Conservation (phyloP, 92 coral and sea anemone genomes). For the Heteractis magnifica region DNA sequence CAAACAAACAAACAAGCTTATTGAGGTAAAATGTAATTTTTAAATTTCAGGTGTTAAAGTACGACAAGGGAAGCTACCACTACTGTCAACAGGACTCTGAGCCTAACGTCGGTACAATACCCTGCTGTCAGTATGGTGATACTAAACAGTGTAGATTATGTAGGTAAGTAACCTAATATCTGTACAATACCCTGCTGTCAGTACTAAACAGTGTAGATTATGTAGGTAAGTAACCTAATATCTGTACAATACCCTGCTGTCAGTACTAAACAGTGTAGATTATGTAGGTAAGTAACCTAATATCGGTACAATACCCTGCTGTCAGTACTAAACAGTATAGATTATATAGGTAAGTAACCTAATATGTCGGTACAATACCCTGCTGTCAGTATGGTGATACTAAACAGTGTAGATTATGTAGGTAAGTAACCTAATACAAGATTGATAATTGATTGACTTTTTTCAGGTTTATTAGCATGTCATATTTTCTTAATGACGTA, state of each 20-base stretch:
- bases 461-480: conserved; percentile 57
- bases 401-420: conserved; percentile 68
- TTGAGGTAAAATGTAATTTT: conserved; percentile 25
- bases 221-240: conserved; percentile 60
- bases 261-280: conserved; percentile 61
- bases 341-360: conserved; percentile 73
- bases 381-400: conserved; percentile 84
- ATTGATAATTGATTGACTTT: background rate
- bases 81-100: conserved; percentile 85
- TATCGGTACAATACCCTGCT: conserved; percentile 62
- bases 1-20: conserved; percentile 33
- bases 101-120: conserved; percentile 62
- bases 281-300: conserved; percentile 65
- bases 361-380: conserved; percentile 52
- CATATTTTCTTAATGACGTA: conserved; percentile 77
- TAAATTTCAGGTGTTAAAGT: conserved; percentile 44
- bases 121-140: conserved; percentile 85
- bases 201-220: conserved; percentile 59
- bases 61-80: conserved; percentile 64
- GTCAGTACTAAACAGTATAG: conserved; percentile 67
- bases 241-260: conserved; percentile 68
- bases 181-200: conserved; percentile 71
- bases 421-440: conserved; percentile 29
- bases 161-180: conserved; percentile 50
- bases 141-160: conserved; percentile 71